These are phyloP conservation scores for Dugesia japonica DNA, from an alignment of 2,888 invertebrate species.

Conservation along the genomic window DNA sequence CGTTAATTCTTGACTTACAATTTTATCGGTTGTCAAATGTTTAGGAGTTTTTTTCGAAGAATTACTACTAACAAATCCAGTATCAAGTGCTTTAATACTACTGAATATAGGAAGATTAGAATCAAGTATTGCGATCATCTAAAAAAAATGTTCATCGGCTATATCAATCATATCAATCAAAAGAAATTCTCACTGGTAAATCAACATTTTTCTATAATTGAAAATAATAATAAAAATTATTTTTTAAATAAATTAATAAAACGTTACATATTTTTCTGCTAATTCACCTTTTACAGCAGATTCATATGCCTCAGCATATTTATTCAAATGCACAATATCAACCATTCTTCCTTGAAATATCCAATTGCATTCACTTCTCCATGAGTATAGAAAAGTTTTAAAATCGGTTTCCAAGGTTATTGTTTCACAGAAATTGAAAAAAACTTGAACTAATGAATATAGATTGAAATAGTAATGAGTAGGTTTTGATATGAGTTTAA, in stretches of 20 bases:
- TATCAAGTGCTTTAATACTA: background rate
- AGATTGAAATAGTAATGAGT: constrained; percentile 46
- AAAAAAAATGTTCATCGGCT: background rate
- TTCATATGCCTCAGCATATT: constrained; percentile 43
- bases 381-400: constrained; percentile 42
- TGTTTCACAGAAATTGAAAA: constrained; percentile 46
- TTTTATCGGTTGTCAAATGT: background rate
- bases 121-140: background rate
- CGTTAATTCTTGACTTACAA: background rate
- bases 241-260: background rate
- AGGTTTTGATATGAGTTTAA: constrained; percentile 43
- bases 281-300: constrained; percentile 46
- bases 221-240: background rate
- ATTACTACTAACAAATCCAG: background rate
- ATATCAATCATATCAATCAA: background rate
- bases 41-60: too few species aligned
- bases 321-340: constrained; percentile 43
- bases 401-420: constrained; percentile 40
- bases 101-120: background rate
- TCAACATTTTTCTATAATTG: background rate
- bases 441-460: constrained; percentile 42
- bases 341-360: constrained; percentile 45
- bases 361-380: constrained; percentile 48
- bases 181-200: background rate
- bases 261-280: constrained; percentile 38